Evolutionary conservation across 2,797 vertebrate species (phyloP).

Genomic region (Antennarius maculatus): DNA sequence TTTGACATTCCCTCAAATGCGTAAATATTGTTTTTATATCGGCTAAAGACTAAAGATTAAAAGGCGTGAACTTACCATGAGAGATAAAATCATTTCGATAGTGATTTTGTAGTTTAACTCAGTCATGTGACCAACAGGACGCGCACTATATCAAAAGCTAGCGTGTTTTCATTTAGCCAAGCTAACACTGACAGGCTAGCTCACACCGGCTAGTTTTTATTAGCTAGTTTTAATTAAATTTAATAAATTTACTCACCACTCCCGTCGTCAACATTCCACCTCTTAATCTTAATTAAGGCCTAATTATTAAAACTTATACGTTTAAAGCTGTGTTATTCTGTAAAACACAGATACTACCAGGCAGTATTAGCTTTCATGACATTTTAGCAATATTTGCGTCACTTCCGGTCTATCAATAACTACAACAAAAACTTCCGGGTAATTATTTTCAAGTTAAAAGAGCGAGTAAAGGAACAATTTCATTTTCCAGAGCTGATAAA

Average conservation of each 20-base stretch:
- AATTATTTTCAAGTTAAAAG: slow-evolving; percentile 11
- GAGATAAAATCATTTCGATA: neutral
- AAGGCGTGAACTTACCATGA: too few relatives aligned
- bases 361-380: neutral
- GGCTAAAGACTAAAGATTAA: neutral
- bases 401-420: neutral
- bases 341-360: neutral
- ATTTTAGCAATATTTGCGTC: neutral
- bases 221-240: neutral
- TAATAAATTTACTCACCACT: slow-evolving; percentile 62
- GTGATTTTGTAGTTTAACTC: neutral
- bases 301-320: too few relatives aligned
- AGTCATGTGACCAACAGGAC: too few relatives aligned
- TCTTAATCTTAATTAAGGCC: slow-evolving; percentile 7
- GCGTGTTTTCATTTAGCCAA: neutral
- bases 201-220: neutral
- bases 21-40: too few relatives aligned
- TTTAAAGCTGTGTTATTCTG: neutral
- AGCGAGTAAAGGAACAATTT: too few relatives aligned
- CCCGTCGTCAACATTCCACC: slow-evolving; percentile 76
- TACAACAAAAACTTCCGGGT: neutral
- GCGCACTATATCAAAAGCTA: neutral
- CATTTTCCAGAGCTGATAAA: too few relatives aligned
- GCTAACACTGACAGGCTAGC: neutral
- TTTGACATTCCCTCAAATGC: too few relatives aligned